Base-by-base conservation (phyloP, 2,888 invertebrate species). In the Nemotelus pantherinus region DNA sequence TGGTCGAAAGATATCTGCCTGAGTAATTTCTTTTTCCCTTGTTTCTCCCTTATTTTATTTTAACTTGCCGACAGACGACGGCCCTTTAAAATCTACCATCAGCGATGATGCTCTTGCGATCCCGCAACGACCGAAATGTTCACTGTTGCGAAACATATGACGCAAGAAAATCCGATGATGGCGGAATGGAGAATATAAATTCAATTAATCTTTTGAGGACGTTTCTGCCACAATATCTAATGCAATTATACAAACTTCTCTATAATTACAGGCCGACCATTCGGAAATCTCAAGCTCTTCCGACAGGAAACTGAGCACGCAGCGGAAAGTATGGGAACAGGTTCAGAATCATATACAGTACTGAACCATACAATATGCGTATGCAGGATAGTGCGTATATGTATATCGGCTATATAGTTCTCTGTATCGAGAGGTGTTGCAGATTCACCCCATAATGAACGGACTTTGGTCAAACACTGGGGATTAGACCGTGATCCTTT, bases 401-500 rank as follows among this genome's bases (percentile, higher is more conserved):
- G 25, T 25, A 25, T 25, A 25, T 25, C 25, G 25, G 1, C 25
- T 25, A 25, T 25, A 25, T 25, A 25, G 25, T 25, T 25, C 25
- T 25, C 25, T 25, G 25, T 25, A 25, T 25, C 53, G 6, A 63
- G 39, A 63, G 63, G 63, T 63, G 39, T 63, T 63, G 25, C 43
- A 4, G 63, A 70, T 53, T 70, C 43, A 50, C 74, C 57, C 65
- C 57, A 65, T 72, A 50, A 74, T 65, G 58, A 9, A 71, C 45
- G 58, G 74, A 64, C 58, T 65, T 7, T 79, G 77, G 79, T 77
- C 77, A 77, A 79, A 77, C 75, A 41, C 53, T 25, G 47, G 77
- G 77, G 77, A 77, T 79, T 77, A 77, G n/a, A 9, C 53, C n/a
- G 60, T 50, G 60, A 75, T 77, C 76, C 77, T 79, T 79, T 79